Evolutionary conservation across 2,888 invertebrate genomes (phyloP), one percentile per base, ranked within the genome.

Genomic region (Agrotis exclamationis): DNA sequence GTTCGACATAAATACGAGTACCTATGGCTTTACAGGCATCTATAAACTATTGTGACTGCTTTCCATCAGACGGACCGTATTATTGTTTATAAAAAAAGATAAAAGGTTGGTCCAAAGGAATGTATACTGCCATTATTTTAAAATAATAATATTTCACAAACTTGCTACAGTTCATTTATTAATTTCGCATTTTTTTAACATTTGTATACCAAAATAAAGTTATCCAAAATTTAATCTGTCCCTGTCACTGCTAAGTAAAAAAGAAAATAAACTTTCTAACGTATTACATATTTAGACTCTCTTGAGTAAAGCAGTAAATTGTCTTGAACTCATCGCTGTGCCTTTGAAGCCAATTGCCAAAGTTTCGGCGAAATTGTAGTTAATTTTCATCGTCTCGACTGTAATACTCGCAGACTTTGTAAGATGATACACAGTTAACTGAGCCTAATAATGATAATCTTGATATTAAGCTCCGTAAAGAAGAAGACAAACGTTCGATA

Each of bases 271-370:
- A 48, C 47, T 73, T 47, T 47, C 76, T n/a, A 76, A 73, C 45
- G 18, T 68, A 68, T 47, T 58, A 76, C 24, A 13, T 57, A 67
- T 51, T 76, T 47, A 53, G 68, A 16, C 7, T 76, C 39, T 51
- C 20, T 76, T 68, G 57, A 73, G 76, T 68, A 28, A 47, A 76
- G 16, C 69, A 68, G 47, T 44, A 73, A 73, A 73, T 58, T 76
- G 57, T 58, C 51, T 76, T 47, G 39, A 73, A 28, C 69, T 73
- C 50, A 58, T 68, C 57, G 45, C 20, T 76, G 13, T 76, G 39
- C 69, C 73, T 73, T 76, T 73, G 73, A 69, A 73, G 58, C 16
- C 76, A 68, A 76, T 76, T 73, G 76, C 53, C 22, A 69, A 73
- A 73, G 58, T 73, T 73, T 69, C 44, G 47, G 39, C 69, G 11